Base-by-base conservation (phyloP, 1,140 invertebrate genomes). In the Hycleus cichorii region DNA sequence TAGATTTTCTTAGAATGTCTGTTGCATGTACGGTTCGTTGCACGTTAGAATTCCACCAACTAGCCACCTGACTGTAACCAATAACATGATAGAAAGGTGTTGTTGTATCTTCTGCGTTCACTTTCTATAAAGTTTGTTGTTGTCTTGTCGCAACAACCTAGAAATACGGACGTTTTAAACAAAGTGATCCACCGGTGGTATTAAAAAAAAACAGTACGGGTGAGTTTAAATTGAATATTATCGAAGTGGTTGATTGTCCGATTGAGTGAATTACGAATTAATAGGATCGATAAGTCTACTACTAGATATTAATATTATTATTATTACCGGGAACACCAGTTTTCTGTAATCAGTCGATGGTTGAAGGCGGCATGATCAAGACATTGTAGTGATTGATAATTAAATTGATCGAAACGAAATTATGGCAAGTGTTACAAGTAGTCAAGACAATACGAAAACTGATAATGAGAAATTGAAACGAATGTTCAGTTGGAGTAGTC, bases 401-500 rank as follows among this genome's bases (percentile, higher is more conserved):
- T 32, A 4, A 12, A 10, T 32, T 27, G 40, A 57, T n/a, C 38
- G 44, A 49, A 39, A 18, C n/a, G 55, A 44, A 39, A 45, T 39
- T 40, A 10, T 44, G 12, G 44, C 38, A 39, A n/a, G n/a, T 49
- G 39, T 11, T 39, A 43, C 12, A 39, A 27, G 45, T 49, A 39
- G 10, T 39, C 12, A 27, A 46, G 18, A 42, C 26, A 26, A 26
- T 25, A 24, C 9, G 24, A 4, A 9, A 25, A 24, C 39, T 25
- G 39, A 49, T 38, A 44, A 40, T 11, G 63, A 60, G 12, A 62
- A 59, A 43, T 43, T 65, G 11, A 58, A 54, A 38, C 55, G 47
- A 38, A 65, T 65, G 64, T 65, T 65, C 47, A 63, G 64, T 12
- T 65, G 64, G 64, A 65, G 60, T 43, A 65, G 54, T 47, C 47